Base-by-base conservation (phyloP, 92 coral and sea anemone species). In the Porites divaricata region DNA sequence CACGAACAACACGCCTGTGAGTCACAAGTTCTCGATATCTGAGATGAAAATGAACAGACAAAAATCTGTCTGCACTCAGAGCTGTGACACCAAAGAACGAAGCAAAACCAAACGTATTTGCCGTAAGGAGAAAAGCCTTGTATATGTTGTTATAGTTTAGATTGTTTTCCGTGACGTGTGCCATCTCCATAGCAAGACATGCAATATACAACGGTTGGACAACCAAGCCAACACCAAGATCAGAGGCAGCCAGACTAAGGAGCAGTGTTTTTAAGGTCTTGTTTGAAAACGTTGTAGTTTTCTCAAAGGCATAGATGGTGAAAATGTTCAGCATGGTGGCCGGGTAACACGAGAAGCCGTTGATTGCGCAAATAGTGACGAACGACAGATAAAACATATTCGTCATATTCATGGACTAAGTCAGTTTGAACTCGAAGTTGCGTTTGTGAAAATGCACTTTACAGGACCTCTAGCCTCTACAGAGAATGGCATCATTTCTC, bases 171-270 rank as follows among this genome's bases (percentile, higher is more conserved):
- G 24, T 10, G 59, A 19, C 25, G 10, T 49, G 61, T 50, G 50
- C 15, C 61, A 72, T 1, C 76, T 50, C 61, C 20, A 49, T 72
- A 23, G 21, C 76, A 72, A 72, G 76, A 48, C 1, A 1, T 17
- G 58, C 58, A 49, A 72, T 72, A 61, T 49, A 72, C 58, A 72
- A 17, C 10, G 76, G 76, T 9, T 72, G 76, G 13, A 45, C 56
- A 1, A 72, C 59, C 50, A 72, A 72, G 1, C 76, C 76, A 72
- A 72, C 76, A 17, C 76, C 76, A 20, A 72, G 57, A 72, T 72
- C 76, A 48, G 76, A 72, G 51, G 51, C 76, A n/a, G 76, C 76
- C 24, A 72, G 59, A 72, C 59, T 48, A 21, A 72, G 76, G 25
- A 72, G 58, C 59, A 48, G 51, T 8, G 76, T 51, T 72, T 72